Conservation (phyloP, 2,888 invertebrate genomes). For the Netelia melanura region DNA sequence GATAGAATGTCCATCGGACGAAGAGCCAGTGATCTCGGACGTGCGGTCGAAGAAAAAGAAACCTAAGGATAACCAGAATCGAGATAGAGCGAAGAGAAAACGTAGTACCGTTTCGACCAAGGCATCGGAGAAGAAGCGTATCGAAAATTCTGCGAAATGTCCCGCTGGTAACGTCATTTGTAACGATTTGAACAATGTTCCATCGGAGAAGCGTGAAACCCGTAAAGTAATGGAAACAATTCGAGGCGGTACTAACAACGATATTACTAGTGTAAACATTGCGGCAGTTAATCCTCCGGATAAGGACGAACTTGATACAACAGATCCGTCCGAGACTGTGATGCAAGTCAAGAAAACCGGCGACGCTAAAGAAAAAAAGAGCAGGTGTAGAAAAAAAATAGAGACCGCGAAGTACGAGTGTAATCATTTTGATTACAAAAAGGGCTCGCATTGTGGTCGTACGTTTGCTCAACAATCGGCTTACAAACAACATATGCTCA, state of each 20-base stretch:
- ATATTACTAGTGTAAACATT: neutral
- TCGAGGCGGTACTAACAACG: too few relatives aligned
- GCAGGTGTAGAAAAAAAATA: neutral
- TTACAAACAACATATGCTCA: conserved; percentile 62
- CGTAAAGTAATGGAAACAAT: too few relatives aligned
- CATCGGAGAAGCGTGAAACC: conserved; percentile 13
- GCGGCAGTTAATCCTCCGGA: neutral
- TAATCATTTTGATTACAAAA: conserved; percentile 84
- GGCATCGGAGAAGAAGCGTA: neutral
- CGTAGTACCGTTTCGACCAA: neutral
- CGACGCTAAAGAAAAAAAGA: conserved; percentile 28
- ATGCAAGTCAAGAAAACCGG: neutral
- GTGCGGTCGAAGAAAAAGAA: neutral
- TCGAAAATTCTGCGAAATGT: neutral
- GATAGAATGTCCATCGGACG: conserved; percentile 1
- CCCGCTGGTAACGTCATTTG: neutral
- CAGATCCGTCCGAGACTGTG: neutral
- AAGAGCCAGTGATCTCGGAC: neutral
- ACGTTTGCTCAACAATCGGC: conserved; percentile 31
- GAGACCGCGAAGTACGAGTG: conserved; percentile 83
- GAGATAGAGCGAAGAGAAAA: neutral
- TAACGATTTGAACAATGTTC: conserved; percentile 20
- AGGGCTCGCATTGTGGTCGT: conserved; percentile 10
- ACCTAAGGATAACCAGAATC: neutral
- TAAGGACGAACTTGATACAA: neutral